phyloP scores from a whole-genome alignment of 2,888 invertebrate genomes.

The Eulithis prunata region DNA sequence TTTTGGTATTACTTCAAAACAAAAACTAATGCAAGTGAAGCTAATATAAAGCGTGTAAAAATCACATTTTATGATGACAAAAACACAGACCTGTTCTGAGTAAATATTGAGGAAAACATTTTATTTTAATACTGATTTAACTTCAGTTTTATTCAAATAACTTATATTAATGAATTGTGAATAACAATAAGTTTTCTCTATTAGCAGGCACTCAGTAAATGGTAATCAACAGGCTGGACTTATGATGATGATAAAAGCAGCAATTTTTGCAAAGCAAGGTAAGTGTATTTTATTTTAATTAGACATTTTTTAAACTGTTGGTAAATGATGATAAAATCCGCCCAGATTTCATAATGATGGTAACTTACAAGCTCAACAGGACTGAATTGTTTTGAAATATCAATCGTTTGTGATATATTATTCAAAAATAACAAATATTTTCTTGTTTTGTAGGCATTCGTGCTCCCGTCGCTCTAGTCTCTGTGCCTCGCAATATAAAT shows the following conservation, averaged over 20 bases:
- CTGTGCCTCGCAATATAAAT: too few species aligned
- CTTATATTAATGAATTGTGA: neutral
- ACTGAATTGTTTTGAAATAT: slow-evolving; percentile 48
- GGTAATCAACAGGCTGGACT: neutral
- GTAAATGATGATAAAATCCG: slow-evolving; percentile 52
- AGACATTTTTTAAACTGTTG: too few species aligned
- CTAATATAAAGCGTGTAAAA: too few species aligned
- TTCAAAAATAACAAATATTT: neutral
- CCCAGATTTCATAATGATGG: slow-evolving; percentile 53
- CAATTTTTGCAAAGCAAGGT: neutral
- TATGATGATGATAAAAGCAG: neutral
- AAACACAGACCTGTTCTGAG: slow-evolving; percentile 74
- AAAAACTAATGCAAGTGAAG: too few species aligned
- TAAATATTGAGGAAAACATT: slow-evolving; percentile 54
- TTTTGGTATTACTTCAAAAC: neutral
- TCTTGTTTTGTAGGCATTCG: neutral
- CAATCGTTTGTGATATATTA: neutral
- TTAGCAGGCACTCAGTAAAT: slow-evolving; percentile 6
- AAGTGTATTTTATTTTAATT: neutral
- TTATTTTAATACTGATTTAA: slow-evolving; percentile 41
- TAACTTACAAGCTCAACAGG: slow-evolving; percentile 70
- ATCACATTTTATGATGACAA: slow-evolving; percentile 48
- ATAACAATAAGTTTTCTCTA: neutral
- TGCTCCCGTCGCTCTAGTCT: too few species aligned
- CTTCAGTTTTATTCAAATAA: neutral